phyloP scores from a whole-genome alignment of 2,797 vertebrate species.

The Gymnothorax javanicus region DNA sequence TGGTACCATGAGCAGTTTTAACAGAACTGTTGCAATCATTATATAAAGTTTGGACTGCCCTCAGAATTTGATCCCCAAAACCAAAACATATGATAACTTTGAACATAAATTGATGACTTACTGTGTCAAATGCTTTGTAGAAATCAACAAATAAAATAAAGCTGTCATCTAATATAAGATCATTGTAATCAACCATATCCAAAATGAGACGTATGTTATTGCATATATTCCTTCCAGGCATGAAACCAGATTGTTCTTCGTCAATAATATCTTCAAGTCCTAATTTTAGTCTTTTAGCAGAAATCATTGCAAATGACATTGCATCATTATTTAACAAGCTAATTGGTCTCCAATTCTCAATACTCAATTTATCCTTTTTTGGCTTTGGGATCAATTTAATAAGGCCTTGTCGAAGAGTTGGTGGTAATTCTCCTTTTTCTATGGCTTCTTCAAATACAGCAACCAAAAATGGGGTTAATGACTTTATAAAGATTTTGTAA shows the following conservation, averaged over 20 bases:
- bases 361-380: not conserved
- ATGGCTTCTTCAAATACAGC: not conserved
- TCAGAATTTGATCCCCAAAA: not conserved
- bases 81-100: not conserved
- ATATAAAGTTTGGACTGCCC: not conserved
- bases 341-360: not conserved
- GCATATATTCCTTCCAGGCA: not conserved
- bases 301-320: not conserved
- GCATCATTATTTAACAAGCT: not conserved
- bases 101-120: not conserved
- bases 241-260: not conserved
- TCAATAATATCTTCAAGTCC: not conserved
- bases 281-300: too few species aligned
- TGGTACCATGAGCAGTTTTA: not conserved
- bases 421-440: not conserved
- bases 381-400: not conserved
- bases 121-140: not conserved
- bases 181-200: conserved; percentile 1
- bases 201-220: not conserved
- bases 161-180: not conserved
- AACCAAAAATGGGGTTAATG: not conserved
- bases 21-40: not conserved
- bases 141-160: not conserved
- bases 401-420: not conserved
- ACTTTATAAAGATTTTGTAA: not conserved